Base-by-base conservation (phyloP, 2,888 invertebrate genomes). In the Diarsia brunnea region DNA sequence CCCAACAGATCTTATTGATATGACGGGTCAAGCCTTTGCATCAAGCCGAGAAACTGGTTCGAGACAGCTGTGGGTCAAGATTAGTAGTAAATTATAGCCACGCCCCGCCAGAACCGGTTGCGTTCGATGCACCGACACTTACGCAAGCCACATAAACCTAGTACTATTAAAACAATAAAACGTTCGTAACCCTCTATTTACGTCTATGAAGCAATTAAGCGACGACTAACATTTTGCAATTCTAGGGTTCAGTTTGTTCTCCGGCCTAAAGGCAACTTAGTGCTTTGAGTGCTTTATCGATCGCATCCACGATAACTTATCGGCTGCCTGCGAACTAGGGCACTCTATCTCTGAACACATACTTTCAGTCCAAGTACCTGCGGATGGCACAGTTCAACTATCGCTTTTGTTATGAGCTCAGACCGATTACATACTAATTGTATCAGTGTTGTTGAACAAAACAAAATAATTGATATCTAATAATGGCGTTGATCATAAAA, bases 21-120 rank as follows among this genome's bases (percentile, higher is more conserved):
- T 87, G 87, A 87, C 89, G 87, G 90, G 89, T 91, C 91, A 91
- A 89, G 86, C 85, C 89, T 90, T 89, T 84, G 81, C 83, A 88
- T 87, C 88, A 80, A 70, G 85, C 91, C 88, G 84, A 90, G 89
- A 93, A 89, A 94, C 94, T 93, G 92, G 93, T 92, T 90, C 87
- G 78, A 88, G 89, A 92, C 94, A 92, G 90, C 94, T 95, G 93
- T 95, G 95, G 96, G 96, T 96, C 96, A 96, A 95, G 94, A 95
- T 95, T 95, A 94, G 92, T 92, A 92, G 93, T 93, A 94, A 94
- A 93, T 94, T 94, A 95, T 90, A 89, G 90, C 88, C 90, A 85
- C 84, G 87, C 85, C 85, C 87, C 84, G 88, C 87, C 79, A 78
- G 85, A 94, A 95, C 96, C 95, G 95, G 96, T 95, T 89, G 80